These are phyloP conservation scores for Ornithorhynchus anatinus DNA, from an alignment of 2,113 vertebrate genomes.

Conservation along the genomic window DNA sequence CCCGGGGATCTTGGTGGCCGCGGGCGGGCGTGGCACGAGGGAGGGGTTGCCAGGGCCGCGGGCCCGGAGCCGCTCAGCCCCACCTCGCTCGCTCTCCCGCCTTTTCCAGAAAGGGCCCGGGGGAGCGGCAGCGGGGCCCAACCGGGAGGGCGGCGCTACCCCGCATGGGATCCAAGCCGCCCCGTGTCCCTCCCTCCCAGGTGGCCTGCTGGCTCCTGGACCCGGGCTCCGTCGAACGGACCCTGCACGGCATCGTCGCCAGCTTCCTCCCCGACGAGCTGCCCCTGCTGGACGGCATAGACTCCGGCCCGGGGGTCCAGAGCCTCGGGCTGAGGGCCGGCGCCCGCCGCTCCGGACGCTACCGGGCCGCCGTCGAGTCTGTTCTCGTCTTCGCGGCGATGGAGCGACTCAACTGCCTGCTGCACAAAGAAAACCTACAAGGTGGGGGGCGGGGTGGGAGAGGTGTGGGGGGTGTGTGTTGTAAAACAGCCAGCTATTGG, in stretches of 20 bases:
- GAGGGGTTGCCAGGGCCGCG: too few species aligned
- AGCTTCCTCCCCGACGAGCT: conserved; percentile 84
- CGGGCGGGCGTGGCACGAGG: too few species aligned
- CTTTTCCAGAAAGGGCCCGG: too few species aligned
- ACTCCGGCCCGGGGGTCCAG: conserved; percentile 72
- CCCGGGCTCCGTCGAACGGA: conserved; percentile 85
- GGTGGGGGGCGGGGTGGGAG: conserved; percentile 64
- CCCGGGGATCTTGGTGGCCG: too few species aligned
- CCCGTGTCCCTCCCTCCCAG: conserved; percentile 71
- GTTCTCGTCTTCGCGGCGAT: conserved; percentile 83
- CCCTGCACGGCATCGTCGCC: conserved; percentile 89
- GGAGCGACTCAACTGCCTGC: conserved; percentile 74
- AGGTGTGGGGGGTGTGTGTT: too few species aligned
- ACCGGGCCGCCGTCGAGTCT: conserved; percentile 83
- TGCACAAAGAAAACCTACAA: conserved; percentile 83
- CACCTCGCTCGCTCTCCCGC: too few species aligned
- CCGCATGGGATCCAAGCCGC: too few species aligned
- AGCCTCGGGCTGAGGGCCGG: conserved; percentile 76
- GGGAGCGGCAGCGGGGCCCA: too few species aligned
- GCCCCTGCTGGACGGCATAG: conserved; percentile 81
- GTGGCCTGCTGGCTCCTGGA: conserved; percentile 94
- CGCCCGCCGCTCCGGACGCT: conserved; percentile 77
- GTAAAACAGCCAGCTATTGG: too few species aligned
- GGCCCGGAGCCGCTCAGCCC: too few species aligned
- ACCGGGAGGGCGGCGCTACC: too few species aligned